phyloP scores from a whole-genome alignment of 2,888 invertebrate genomes.

The Cremastinae sp. region DNA sequence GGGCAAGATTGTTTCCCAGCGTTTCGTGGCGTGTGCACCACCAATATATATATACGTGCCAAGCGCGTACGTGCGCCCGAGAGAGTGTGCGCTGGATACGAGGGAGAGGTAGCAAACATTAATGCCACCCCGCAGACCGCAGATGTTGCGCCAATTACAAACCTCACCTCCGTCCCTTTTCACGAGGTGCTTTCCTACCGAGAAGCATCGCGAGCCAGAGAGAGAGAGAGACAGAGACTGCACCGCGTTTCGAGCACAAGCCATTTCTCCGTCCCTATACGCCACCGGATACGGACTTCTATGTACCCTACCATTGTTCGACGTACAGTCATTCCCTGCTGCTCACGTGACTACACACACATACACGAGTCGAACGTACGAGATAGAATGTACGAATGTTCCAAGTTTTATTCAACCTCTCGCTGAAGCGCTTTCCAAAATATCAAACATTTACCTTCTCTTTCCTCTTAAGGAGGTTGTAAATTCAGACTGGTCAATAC shows the following conservation, averaged over 20 bases:
- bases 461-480: too few relatives aligned
- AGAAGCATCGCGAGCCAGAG: conserved; percentile 45
- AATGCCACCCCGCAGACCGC: conserved; percentile 79
- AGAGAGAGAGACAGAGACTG: conserved; percentile 36
- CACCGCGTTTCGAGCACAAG: conserved; percentile 47
- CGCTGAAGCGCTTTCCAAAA: too few relatives aligned
- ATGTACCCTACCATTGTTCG: conserved; percentile 59
- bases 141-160: conserved; percentile 80
- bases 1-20: conserved; percentile 37
- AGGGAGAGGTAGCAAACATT: conserved; percentile 76
- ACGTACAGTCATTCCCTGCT: conserved; percentile 47
- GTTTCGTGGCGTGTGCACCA: conserved; percentile 37
- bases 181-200: conserved; percentile 46
- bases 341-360: conserved; percentile 38
- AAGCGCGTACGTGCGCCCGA: neutral
- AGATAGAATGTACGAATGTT: neutral
- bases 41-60: conserved; percentile 2
- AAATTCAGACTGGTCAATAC: too few relatives aligned
- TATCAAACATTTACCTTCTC: too few relatives aligned
- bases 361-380: conserved; percentile 22
- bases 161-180: conserved; percentile 71
- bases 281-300: conserved; percentile 60
- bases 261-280: conserved; percentile 50
- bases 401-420: neutral
- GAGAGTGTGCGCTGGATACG: conserved; percentile 24